phyloP scores from a whole-genome alignment of 2,888 invertebrate species.

The Calliphora vomitoria region DNA sequence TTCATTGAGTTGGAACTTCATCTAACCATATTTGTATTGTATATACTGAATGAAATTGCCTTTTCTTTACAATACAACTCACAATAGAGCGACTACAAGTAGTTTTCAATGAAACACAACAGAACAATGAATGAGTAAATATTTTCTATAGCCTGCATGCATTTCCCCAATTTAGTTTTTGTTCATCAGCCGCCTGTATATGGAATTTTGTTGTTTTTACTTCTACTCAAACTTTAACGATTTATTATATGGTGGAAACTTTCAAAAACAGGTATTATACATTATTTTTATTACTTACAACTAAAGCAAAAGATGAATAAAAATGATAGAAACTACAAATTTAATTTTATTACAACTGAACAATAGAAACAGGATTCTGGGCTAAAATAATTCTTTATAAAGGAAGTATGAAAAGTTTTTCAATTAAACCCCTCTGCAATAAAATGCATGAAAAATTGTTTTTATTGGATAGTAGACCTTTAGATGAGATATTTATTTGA shows the following conservation, averaged over 20 bases:
- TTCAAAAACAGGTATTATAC: too few relatives aligned
- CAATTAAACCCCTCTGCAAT: slow-evolving; percentile 22
- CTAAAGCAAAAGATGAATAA: neutral
- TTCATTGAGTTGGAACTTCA: too few relatives aligned
- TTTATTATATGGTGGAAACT: neutral
- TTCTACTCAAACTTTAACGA: slow-evolving; percentile 1
- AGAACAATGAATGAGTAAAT: neutral
- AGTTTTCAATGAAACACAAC: neutral
- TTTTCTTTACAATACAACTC: neutral
- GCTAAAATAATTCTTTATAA: neutral
- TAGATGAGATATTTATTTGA: neutral
- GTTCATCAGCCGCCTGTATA: neutral
- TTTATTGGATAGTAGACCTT: too few relatives aligned
- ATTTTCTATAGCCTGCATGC: neutral
- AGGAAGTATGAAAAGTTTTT: slow-evolving; percentile 25
- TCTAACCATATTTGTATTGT: too few relatives aligned
- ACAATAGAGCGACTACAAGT: neutral
- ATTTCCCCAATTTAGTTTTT: neutral
- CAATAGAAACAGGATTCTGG: neutral
- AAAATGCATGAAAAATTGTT: neutral
- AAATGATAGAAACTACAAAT: neutral
- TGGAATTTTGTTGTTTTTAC: neutral
- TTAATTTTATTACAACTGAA: neutral
- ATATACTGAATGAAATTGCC: too few relatives aligned
- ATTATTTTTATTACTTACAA: too few relatives aligned